These are phyloP conservation scores for Nycticorax nycticorax DNA, from an alignment of 2,113 vertebrate species.

Conservation along the genomic window DNA sequence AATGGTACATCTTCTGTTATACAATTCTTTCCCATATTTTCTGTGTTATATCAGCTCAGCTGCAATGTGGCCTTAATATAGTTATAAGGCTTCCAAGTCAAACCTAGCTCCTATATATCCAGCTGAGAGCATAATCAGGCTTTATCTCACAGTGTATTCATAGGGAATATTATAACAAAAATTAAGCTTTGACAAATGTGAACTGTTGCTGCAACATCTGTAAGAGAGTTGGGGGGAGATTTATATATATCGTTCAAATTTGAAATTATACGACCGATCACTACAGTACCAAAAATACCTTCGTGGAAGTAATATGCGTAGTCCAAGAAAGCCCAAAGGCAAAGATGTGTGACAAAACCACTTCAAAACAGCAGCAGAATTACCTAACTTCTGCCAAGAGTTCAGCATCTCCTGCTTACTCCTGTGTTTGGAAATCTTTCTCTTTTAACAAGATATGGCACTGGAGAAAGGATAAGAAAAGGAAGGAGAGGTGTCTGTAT, in stretches of 20 bases:
- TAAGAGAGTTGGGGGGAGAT: background rate
- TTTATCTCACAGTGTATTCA: background rate
- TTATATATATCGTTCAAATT: background rate
- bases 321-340: background rate
- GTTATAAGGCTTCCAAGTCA: background rate
- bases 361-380: background rate
- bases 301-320: background rate
- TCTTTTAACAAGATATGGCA: background rate
- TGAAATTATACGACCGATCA: background rate
- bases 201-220: background rate
- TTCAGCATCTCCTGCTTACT: background rate
- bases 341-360: background rate
- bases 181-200: background rate
- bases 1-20: background rate
- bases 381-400: background rate
- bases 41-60: background rate
- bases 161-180: background rate
- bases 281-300: background rate
- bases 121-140: background rate
- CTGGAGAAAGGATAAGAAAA: background rate
- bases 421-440: background rate
- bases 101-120: background rate
- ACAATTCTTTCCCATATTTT: background rate
- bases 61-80: background rate
- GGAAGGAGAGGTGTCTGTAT: background rate